phyloP scores from a whole-genome alignment of 2,888 invertebrate genomes.

The Sinotaia quadrata region DNA sequence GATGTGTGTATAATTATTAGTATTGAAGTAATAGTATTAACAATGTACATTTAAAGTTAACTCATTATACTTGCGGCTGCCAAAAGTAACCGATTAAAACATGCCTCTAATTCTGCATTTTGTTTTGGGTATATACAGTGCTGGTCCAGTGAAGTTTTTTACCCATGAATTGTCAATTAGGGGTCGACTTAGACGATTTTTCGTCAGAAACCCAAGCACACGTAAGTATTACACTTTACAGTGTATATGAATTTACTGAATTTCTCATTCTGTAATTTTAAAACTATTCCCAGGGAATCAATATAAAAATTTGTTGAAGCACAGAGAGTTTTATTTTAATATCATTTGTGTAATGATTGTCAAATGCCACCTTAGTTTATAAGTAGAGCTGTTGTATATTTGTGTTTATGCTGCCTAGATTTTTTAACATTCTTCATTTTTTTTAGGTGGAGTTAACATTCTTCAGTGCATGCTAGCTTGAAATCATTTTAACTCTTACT shows the following conservation, averaged over 20 bases:
- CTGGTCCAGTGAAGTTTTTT: constrained; percentile 97
- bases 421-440: too few relatives aligned
- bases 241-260: not conserved
- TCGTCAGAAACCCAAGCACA: constrained; percentile 98
- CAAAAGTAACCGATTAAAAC: too few relatives aligned
- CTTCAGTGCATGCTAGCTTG: too few relatives aligned
- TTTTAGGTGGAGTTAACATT: too few relatives aligned
- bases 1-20: not conserved
- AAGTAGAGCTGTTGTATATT: not conserved
- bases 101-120: not conserved
- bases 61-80: too few relatives aligned
- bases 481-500: too few relatives aligned
- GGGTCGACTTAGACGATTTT: constrained; percentile 97
- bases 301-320: too few relatives aligned
- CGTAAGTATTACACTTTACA: constrained; percentile 85
- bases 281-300: too few relatives aligned
- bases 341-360: too few relatives aligned
- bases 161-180: constrained; percentile 98
- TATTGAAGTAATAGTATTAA: not conserved
- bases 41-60: not conserved
- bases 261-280: not conserved
- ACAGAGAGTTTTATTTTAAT: too few relatives aligned
- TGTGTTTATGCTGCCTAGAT: not conserved
- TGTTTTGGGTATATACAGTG: constrained; percentile 79
- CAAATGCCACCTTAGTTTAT: too few relatives aligned